Evolutionary conservation across 2,113 vertebrate species (phyloP), one percentile per base, ranked within the genome.

Genomic region (Hyperoodon ampullatus): DNA sequence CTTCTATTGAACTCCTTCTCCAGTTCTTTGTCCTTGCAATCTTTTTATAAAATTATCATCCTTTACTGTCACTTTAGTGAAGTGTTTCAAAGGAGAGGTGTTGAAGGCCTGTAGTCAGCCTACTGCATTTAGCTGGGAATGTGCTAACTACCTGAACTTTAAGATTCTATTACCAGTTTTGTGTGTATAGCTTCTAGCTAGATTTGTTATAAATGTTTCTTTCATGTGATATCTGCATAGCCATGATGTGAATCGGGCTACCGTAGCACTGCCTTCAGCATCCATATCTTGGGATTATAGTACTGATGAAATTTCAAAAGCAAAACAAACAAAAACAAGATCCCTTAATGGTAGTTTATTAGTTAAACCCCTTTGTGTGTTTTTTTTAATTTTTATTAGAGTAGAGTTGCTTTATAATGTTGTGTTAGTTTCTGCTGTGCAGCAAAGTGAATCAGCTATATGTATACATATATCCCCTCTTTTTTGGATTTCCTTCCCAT

Each of bases 201-300:
- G 19, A 23, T 39, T 60, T 15, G 0, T 19, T 5, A 1, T 1
- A 8, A 1, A 0, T 3, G 2, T 30, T 58, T 68, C 72, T 85
- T 39, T 63, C 78, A 4, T 1, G 19, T 15, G 33, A 6, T 5
- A 12, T 30, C 42, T 30, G 33, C 28, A 9, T 18, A 35, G 65
- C 61, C 6, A 1, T 35, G 5, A 4, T 13, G 53, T 35, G 19
- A n/a, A 2, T 35, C 2, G 11, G 14, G 26, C 61, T 47, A 2
- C 86, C 5, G 0, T 13, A 4, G 8, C 0, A 0, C 30, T 42
- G 3, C 55, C 26, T 18, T 74, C 71, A 6, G 63, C 13, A 7
- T 53, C 10, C 4, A 1, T 16, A 4, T 61, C 71, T 33, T 14
- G 47, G 55, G 63, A 71, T 66, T 8, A 24, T 0, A 21, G 26